Evolutionary conservation across 2,888 invertebrate genomes (phyloP), one percentile per base, ranked within the genome.

Genomic region (Acleris literana): DNA sequence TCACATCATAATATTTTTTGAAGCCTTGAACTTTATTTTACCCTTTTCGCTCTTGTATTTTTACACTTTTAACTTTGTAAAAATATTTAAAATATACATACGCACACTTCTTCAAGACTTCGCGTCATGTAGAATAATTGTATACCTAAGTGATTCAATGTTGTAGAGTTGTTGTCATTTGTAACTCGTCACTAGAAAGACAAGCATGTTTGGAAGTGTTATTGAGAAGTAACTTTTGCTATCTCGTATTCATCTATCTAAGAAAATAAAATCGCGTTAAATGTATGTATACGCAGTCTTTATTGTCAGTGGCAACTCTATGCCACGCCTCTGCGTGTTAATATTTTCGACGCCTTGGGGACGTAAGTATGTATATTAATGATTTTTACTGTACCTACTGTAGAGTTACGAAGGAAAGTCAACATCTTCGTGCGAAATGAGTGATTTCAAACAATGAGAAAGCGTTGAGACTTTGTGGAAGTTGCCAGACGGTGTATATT

Each of bases 81-180:
- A 75, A 70, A 74, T 75, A 77, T 79, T 55, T 65, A 51, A 74
- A 73, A 72, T 74, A 73, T 78, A 72, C 74, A 79, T 72, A 85
- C 91, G 91, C 91, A 92, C 91, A 91, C 79, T 88, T 89, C 85
- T 83, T 86, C 83, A 90, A 91, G 91, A 92, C 91, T 91, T 84
- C 80, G 78, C 81, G 76, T 83, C 83, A 84, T 89, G 82, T 88
- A 88, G 77, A 84, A 83, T 74, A 77, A 72, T 72, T 73, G 73
- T 71, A 39, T 39, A 72, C 73, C 72, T 83, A 71, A 70, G 70
- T 68, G 71, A 65, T 65, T 74, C 71, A 84, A 82, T 87, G 87
- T 88, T 86, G 85, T 87, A 83, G 78, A 80, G 76, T 84, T 86
- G 85, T 88, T 86, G 83, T 88, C 81, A 79, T 83, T 81, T 84